phyloP scores from a whole-genome alignment of 2,888 invertebrate species.

The Mesoligia furuncula region DNA sequence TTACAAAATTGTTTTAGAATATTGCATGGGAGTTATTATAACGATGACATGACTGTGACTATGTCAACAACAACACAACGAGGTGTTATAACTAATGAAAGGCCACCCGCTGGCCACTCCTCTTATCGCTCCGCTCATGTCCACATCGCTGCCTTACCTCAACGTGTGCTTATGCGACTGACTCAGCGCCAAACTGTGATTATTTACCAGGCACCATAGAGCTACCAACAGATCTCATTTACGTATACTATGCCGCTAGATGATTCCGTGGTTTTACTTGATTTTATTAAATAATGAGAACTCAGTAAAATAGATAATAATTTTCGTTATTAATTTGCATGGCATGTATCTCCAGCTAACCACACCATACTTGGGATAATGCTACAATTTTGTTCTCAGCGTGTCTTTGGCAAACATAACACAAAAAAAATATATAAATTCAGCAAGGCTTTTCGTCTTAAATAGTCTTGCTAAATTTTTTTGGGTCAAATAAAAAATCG shows the following conservation, averaged over 20 bases:
- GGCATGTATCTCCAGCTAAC: no score
- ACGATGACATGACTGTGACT: background rate
- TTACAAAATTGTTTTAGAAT: background rate
- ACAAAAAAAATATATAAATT: no score
- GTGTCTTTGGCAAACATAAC: no score
- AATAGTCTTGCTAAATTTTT: no score
- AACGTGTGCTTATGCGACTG: conserved; percentile 18
- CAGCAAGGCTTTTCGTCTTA: no score
- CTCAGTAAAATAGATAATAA: background rate
- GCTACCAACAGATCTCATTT: conserved; percentile 32
- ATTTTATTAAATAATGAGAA: no score
- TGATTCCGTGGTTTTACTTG: conserved; percentile 5
- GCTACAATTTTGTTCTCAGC: no score
- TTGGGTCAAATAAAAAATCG: no score
- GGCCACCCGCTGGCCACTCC: background rate
- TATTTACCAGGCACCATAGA: conserved; percentile 31
- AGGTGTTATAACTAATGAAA: background rate
- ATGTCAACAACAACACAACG: background rate
- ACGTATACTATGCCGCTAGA: background rate
- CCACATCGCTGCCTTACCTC: conserved; percentile 5
- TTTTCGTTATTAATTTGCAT: background rate
- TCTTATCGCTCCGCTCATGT: conserved; percentile 14
- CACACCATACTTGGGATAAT: no score
- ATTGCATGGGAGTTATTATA: background rate
- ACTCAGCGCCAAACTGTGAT: conserved; percentile 22